Percentiles rank a stretch among this genome's conserved stretches.
Conservation (phyloP, 2,113 vertebrate genomes). For the Agelaius tricolor region DNA sequence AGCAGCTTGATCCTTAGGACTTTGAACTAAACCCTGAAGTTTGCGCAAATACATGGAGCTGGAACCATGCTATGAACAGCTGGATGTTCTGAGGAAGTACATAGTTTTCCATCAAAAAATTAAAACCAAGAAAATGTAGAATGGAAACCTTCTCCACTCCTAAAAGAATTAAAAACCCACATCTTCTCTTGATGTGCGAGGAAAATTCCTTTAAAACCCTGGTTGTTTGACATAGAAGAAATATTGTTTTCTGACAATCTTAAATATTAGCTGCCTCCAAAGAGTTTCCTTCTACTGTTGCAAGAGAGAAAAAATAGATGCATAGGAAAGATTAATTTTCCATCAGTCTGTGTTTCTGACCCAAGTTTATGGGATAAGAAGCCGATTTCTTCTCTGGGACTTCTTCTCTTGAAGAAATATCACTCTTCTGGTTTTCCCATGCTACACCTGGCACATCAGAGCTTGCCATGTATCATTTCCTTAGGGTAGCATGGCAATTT, state of each 20-base stretch:
- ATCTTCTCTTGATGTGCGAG: not conserved
- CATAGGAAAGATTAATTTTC: not conserved
- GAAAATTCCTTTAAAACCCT: not conserved
- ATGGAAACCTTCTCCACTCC: not conserved
- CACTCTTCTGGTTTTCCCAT: not conserved
- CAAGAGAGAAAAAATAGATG: not conserved
- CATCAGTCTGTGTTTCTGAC: not conserved
- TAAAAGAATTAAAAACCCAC: not conserved
- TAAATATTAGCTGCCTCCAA: not conserved
- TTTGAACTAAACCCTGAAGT: not conserved
- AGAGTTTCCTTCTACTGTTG: not conserved
- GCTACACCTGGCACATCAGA: not conserved
- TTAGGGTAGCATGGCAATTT: not conserved
- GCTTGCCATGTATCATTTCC: not conserved
- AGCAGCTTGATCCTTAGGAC: not conserved
- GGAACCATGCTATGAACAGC: not conserved
- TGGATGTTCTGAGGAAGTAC: not conserved
- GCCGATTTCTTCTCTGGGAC: not conserved
- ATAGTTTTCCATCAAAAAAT: accelerated
- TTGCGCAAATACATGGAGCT: not conserved
- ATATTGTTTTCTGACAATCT: not conserved
- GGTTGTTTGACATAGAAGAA: not conserved
- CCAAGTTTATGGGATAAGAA: not conserved
- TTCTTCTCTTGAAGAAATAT: not conserved
- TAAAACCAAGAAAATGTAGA: not conserved